A percentile compares a stretch with the other conserved stretches of the same genome.
Conservation (phyloP, 2,113 vertebrate species). For the Chloropsis cyanopogon region DNA sequence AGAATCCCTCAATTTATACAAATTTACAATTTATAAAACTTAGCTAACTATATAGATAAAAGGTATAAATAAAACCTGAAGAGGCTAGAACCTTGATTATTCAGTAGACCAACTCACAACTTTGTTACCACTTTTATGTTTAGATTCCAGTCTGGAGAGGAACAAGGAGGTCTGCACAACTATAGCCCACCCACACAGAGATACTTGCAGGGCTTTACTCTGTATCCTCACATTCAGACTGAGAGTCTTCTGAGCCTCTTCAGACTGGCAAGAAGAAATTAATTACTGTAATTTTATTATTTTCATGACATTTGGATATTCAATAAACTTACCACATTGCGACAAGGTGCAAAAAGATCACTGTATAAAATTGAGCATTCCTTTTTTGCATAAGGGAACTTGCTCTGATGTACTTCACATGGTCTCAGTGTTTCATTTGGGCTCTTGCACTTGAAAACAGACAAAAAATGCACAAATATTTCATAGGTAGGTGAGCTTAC, state of each 20-base stretch:
- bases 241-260: not conserved
- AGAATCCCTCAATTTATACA: not conserved
- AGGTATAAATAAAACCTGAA: not conserved
- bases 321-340: constrained; percentile 91
- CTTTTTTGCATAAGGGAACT: constrained; percentile 96
- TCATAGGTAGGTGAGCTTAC: not conserved
- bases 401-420: constrained; percentile 92
- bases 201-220: not conserved
- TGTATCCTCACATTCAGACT: not conserved
- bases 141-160: not conserved
- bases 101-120: not conserved
- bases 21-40: not conserved
- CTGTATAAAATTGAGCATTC: constrained; percentile 96
- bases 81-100: not conserved
- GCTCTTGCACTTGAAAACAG: constrained; percentile 85
- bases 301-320: constrained; percentile 17
- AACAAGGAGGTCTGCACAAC: not conserved
- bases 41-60: not conserved
- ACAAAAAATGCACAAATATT: not conserved
- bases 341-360: constrained; percentile 93
- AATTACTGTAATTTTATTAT: not conserved
- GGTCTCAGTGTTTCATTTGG: constrained; percentile 84
- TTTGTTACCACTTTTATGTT: not conserved
- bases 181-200: not conserved
- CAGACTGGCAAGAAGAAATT: not conserved